Conservation (phyloP, 2,888 invertebrate species). For the Gastrophysa polygoni region DNA sequence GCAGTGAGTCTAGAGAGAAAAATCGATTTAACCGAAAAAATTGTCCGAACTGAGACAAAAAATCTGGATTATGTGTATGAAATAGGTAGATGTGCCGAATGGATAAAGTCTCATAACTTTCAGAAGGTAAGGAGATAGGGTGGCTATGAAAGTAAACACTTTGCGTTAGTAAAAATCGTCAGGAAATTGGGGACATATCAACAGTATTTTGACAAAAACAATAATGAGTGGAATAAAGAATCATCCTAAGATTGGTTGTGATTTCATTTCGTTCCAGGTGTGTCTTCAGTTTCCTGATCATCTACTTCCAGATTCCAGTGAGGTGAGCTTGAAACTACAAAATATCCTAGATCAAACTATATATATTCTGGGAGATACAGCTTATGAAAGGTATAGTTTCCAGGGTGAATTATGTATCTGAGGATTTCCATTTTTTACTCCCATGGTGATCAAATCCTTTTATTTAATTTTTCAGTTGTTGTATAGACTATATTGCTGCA, state of each 20-base stretch:
- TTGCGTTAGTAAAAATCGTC: too few relatives aligned
- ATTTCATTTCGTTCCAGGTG: constrained; percentile 65
- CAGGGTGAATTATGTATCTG: neutral
- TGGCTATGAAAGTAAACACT: too few relatives aligned
- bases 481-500: constrained; percentile 88
- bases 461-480: constrained; percentile 69
- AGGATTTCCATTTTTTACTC: too few relatives aligned
- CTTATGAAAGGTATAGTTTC: constrained; percentile 79
- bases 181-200: too few relatives aligned
- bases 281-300: constrained; percentile 93
- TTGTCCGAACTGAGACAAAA: constrained; percentile 43
- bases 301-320: constrained; percentile 71
- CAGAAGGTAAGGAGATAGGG: constrained; percentile 65
- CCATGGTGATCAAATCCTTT: neutral
- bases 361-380: constrained; percentile 88
- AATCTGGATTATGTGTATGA: constrained; percentile 64
- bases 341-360: constrained; percentile 64
- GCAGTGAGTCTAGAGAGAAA: constrained; percentile 63
- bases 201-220: too few relatives aligned
- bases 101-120: constrained; percentile 72
- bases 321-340: constrained; percentile 65
- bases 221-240: too few relatives aligned
- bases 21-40: constrained; percentile 48
- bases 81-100: constrained; percentile 66
- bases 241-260: too few relatives aligned